phyloP scores from a whole-genome alignment of 2,113 vertebrate genomes.

The Malurus elegans region DNA sequence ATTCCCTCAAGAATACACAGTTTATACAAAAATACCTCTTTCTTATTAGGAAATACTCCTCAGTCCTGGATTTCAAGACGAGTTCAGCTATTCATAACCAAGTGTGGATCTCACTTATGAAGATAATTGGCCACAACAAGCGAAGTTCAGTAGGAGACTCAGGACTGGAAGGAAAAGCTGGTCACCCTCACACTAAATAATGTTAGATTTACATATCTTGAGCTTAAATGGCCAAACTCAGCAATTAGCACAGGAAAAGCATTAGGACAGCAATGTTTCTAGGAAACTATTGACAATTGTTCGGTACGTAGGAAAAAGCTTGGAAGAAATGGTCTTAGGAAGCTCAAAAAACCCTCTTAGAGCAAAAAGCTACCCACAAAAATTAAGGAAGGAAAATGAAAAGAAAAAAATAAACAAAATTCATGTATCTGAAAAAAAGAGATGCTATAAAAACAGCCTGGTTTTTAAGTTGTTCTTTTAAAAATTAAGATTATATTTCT shows the following conservation, averaged over 20 bases:
- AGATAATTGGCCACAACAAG: background rate
- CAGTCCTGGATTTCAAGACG: background rate
- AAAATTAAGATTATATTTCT: background rate
- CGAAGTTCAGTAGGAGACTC: background rate
- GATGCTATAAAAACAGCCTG: background rate
- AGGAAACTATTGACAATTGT: background rate
- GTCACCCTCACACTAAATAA: background rate
- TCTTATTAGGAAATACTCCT: background rate
- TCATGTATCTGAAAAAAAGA: background rate
- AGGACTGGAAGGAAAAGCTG: background rate
- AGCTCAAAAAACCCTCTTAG: background rate
- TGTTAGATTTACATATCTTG: background rate
- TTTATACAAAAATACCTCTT: background rate
- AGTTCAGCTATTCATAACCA: background rate
- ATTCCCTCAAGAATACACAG: background rate
- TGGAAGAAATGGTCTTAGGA: background rate
- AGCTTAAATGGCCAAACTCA: background rate
- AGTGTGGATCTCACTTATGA: background rate
- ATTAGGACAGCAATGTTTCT: background rate
- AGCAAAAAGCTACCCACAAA: background rate
- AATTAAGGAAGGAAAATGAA: background rate
- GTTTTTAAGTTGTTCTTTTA: background rate
- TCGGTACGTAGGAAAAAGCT: background rate
- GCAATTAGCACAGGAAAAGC: background rate
- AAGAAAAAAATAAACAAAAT: background rate